Percentiles rank a stretch among this genome's conserved stretches.
Conservation (phyloP, 2,888 invertebrate species). For the Drosophila mercatorum region DNA sequence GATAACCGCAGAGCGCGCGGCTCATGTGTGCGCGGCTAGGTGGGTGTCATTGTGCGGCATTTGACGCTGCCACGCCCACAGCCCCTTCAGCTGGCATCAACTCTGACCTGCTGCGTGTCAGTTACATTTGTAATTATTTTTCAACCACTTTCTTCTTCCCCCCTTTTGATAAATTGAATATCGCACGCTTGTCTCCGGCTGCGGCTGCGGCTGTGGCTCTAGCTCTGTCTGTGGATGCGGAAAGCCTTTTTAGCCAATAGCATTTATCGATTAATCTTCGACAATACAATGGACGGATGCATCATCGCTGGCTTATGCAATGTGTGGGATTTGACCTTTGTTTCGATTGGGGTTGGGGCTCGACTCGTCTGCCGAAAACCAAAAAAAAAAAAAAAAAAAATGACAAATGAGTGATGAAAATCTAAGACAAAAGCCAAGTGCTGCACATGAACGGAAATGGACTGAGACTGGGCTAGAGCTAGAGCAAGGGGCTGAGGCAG, state of each 20-base stretch:
- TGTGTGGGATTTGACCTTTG: slow-evolving; percentile 76
- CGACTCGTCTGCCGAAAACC: slow-evolving; percentile 19
- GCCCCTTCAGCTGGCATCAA: slow-evolving; percentile 14
- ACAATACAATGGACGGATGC: slow-evolving; percentile 42
- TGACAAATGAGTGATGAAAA: slow-evolving; percentile 76
- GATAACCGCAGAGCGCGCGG: slow-evolving; percentile 39
- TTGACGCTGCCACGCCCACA: slow-evolving; percentile 44
- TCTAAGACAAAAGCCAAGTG: slow-evolving; percentile 45
- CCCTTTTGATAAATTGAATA: slow-evolving; percentile 68
- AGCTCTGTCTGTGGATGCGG: slow-evolving; percentile 32
- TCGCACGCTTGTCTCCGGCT: slow-evolving; percentile 34
- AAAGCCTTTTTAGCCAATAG: slow-evolving; percentile 40
- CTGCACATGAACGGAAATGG: slow-evolving; percentile 55
- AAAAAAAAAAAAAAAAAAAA: slow-evolving; percentile 37
- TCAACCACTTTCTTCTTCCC: neutral
- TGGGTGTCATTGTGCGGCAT: slow-evolving; percentile 71
- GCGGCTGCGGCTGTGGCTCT: neutral
- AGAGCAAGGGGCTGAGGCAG: neutral
- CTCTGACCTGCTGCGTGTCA: slow-evolving; percentile 68
- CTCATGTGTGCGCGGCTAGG: slow-evolving; percentile 24
- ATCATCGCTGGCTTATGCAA: slow-evolving; percentile 59
- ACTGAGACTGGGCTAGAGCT: neutral
- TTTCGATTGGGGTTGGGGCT: neutral
- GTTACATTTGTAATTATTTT: slow-evolving; percentile 78
- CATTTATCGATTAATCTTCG: slow-evolving; percentile 62